Conservation (phyloP, 2,888 invertebrate genomes). For the Heliconius hortense region DNA sequence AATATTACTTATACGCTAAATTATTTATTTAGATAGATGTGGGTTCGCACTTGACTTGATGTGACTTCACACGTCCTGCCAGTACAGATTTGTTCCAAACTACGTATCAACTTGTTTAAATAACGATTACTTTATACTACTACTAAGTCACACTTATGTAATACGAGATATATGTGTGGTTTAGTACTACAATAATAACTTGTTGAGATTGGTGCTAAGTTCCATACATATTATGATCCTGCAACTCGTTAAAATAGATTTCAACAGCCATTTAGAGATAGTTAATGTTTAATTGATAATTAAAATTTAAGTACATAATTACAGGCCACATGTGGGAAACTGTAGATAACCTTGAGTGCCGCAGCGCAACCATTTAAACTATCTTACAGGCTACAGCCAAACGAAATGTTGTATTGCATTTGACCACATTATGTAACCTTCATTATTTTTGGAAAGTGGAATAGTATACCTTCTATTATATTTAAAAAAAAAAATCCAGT, state of each 20-base stretch:
- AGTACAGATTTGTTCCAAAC: conserved; percentile 17
- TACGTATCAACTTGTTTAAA: not conserved
- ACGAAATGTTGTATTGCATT: not conserved
- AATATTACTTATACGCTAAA: not conserved
- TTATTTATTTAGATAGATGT: too few relatives aligned
- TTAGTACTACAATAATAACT: not conserved
- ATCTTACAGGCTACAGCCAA: not conserved
- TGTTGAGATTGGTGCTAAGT: not conserved
- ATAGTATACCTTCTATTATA: too few relatives aligned
- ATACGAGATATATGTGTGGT: not conserved
- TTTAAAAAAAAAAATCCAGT: too few relatives aligned
- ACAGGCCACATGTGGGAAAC: conserved; percentile 27
- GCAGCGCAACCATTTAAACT: not conserved
- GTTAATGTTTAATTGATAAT: conserved; percentile 39
- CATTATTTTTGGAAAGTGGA: not conserved
- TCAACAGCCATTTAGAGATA: conserved; percentile 24
- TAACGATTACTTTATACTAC: not conserved
- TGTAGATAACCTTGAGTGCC: not conserved
- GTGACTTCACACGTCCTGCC: conserved; percentile 25
- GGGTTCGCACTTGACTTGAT: not conserved
- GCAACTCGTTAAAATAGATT: conserved; percentile 28
- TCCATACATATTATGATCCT: conserved; percentile 10
- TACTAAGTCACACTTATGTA: not conserved
- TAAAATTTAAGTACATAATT: conserved; percentile 30
- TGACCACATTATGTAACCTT: not conserved